phyloP scores from a whole-genome alignment of 2,888 invertebrate genomes.

The Mactromeris polynyma region DNA sequence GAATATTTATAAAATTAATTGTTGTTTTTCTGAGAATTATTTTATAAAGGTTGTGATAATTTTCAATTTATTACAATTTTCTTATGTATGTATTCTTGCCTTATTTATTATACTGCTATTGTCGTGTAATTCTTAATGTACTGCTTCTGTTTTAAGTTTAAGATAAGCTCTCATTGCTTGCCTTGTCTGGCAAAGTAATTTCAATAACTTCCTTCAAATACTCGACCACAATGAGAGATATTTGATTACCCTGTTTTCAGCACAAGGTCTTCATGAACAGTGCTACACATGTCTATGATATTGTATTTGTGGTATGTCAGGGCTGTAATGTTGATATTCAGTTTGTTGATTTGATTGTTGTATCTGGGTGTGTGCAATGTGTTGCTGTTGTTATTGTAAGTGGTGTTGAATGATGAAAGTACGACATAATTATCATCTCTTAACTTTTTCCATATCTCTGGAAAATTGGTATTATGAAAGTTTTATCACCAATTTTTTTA shows the following conservation, averaged over 20 bases:
- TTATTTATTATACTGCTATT: background rate
- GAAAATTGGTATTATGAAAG: background rate
- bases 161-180: background rate
- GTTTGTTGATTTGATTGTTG: conserved; percentile 11
- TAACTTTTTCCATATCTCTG: background rate
- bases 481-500: background rate
- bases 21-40: background rate
- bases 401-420: background rate
- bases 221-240: no score
- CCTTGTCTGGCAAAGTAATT: no score
- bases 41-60: background rate
- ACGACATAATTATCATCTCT: background rate
- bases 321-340: background rate
- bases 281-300: no score
- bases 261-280: no score
- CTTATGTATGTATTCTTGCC: background rate
- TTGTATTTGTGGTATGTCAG: background rate
- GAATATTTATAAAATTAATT: no score
- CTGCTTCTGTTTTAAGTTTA: background rate
- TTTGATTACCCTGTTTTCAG: no score
- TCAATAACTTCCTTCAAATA: no score
- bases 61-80: background rate
- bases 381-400: background rate
- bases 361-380: conserved; percentile 25
- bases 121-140: background rate